Percentiles rank a stretch among this genome's conserved stretches.
Evolutionary conservation across 2,113 vertebrate species (phyloP).

Genomic region (Lagopus leucura): DNA sequence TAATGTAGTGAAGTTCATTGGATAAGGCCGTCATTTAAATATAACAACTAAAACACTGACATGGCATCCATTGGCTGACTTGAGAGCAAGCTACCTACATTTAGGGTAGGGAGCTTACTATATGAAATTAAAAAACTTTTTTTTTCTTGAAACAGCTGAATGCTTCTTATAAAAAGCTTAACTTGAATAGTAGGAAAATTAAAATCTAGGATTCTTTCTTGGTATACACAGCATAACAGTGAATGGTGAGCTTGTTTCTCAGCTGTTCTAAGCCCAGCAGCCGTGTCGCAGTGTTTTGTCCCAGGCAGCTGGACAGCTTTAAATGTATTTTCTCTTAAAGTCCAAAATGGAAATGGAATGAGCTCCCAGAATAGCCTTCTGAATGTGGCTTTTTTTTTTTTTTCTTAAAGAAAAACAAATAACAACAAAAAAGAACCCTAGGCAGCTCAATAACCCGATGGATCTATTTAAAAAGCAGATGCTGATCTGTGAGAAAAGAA

Average conservation of each 20-base stretch:
- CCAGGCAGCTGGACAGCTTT: slow-evolving; percentile 36
- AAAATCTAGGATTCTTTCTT: neutral
- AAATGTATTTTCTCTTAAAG: slow-evolving; percentile 34
- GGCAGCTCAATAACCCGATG: neutral
- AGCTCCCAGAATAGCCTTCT: slow-evolving; percentile 53
- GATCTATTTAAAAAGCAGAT: slow-evolving; percentile 48
- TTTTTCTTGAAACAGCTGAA: neutral
- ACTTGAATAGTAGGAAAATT: neutral
- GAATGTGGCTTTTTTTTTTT: slow-evolving; percentile 2
- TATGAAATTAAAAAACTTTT: neutral
- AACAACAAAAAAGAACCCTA: slow-evolving; percentile 33
- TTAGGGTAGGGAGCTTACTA: neutral
- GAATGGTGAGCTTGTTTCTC: neutral
- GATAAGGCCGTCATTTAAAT: neutral
- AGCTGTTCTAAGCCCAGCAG: neutral
- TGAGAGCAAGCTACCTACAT: neutral
- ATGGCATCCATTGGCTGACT: neutral
- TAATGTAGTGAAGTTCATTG: neutral
- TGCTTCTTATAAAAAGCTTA: neutral
- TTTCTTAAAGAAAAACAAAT: slow-evolving; percentile 18
- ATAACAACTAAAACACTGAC: neutral
- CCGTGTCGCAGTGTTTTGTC: slow-evolving; percentile 4
- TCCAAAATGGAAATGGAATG: slow-evolving; percentile 62
- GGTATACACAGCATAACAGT: neutral
- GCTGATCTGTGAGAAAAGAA: slow-evolving; percentile 41